Conservation (phyloP, 2,888 invertebrate species). For the Pseudococcus viburni region DNA sequence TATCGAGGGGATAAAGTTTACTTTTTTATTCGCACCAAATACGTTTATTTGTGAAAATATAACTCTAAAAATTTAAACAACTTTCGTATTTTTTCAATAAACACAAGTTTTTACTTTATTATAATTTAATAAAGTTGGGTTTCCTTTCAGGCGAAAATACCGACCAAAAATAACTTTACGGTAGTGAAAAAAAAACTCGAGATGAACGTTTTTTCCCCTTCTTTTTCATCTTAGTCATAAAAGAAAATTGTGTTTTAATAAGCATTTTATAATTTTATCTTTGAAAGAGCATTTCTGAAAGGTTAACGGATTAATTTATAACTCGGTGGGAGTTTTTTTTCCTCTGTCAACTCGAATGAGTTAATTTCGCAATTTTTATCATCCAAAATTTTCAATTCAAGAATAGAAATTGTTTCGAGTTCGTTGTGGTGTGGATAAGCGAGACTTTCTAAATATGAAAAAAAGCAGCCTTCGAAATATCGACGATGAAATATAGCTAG, state of each 20-base stretch:
- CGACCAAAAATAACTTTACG: conserved; percentile 39
- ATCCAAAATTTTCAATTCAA: neutral
- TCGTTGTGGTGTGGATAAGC: too few relatives aligned
- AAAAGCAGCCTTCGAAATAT: neutral
- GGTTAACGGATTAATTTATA: conserved; percentile 30
- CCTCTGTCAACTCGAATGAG: neutral
- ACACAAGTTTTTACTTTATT: conserved; percentile 48
- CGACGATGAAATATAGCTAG: neutral
- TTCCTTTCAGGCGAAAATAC: conserved; percentile 44
- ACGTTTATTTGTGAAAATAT: conserved; percentile 45
- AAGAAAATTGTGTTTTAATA: conserved; percentile 35
- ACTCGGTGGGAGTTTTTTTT: neutral
- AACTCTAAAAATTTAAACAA: conserved; percentile 43
- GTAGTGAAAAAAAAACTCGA: conserved; percentile 23
- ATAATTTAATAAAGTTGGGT: conserved; percentile 39
- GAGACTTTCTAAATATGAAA: too few relatives aligned
- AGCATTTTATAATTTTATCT: conserved; percentile 32
- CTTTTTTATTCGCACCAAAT: conserved; percentile 45
- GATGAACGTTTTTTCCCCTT: conserved; percentile 1
- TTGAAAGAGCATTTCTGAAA: conserved; percentile 33
- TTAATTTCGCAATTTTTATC: neutral
- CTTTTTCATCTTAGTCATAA: conserved; percentile 15
- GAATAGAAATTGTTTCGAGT: neutral
- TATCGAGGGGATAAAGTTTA: conserved; percentile 47
- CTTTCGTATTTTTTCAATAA: conserved; percentile 46